These are phyloP conservation scores for Bembecia ichneumoniformis DNA, from an alignment of 2,888 invertebrate genomes.

Conservation along the genomic window DNA sequence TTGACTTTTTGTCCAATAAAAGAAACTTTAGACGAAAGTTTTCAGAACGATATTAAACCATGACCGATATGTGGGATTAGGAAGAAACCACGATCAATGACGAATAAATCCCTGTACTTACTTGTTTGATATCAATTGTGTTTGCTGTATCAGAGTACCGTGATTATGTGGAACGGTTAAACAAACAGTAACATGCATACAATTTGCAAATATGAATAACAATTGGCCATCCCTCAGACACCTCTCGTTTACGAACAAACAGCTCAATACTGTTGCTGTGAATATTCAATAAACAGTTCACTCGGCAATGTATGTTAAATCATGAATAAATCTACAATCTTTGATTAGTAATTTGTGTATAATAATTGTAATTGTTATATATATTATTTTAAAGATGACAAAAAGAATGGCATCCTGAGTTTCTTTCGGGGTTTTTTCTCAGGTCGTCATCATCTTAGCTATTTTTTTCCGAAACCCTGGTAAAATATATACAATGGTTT, in stretches of 20 bases:
- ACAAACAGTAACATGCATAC: slow-evolving; percentile 40
- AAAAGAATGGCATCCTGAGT: no score
- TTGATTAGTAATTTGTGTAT: no score
- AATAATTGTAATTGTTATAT: no score
- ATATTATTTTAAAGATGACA: no score
- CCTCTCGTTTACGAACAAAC: slow-evolving; percentile 1
- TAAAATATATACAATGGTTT: no score
- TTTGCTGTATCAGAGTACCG: slow-evolving; percentile 25
- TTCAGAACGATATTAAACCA: no score
- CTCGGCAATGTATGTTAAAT: slow-evolving; percentile 1
- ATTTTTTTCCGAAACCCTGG: no score
- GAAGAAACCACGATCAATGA: not conserved
- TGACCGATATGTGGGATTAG: not conserved
- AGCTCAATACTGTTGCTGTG: not conserved
- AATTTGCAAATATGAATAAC: slow-evolving; percentile 46
- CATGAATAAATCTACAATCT: not conserved
- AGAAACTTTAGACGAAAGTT: no score
- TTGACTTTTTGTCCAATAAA: no score
- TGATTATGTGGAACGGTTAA: slow-evolving; percentile 34
- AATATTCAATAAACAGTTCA: not conserved
- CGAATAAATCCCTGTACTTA: not conserved
- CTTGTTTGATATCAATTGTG: slow-evolving; percentile 5
- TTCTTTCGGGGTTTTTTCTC: no score
- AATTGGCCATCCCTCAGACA: slow-evolving; percentile 13
- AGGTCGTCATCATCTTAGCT: no score